Evolutionary conservation across 2,888 invertebrate genomes (phyloP), one percentile per base, ranked within the genome.

Genomic region (Cistogaster globosa): DNA sequence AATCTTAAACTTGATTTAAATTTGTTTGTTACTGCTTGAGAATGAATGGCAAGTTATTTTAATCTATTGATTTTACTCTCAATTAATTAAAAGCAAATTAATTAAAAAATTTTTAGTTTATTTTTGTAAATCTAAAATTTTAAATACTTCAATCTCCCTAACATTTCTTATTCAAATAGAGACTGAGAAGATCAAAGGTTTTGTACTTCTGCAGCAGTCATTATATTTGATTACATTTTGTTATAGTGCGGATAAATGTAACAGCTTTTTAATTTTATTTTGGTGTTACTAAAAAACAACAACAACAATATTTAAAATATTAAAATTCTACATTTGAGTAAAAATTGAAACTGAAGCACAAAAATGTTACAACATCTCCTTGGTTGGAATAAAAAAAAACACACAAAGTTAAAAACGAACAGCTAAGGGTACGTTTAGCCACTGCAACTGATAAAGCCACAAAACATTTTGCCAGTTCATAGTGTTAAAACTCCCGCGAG

Each of bases 401-500:
- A 32, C 8, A 32, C 0, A 16, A 12, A 11, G 53, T 26, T 16
- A 63, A 45, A 32, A 32, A 6, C 2, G 32, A 32, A 26, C 55
- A 68, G 55, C n/a, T 53, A 48, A 32, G 36, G 67, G 18, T n/a
- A 67, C 68, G 67, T 67, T 67, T 32, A 76, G 76, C 63, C 74
- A 63, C 26, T 58, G 76, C 63, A 65, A 67, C 76, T 84, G 84
- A 84, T 84, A 84, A 84, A 84, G 76, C 80, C 80, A 84, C 79
- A 80, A 80, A 80, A 80, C 69, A 80, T 84, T 84, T 76, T 84
- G 69, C 71, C 80, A 75, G 80, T 80, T 84, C 67, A 72, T 80
- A 75, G 84, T 71, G 84, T 80, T 76, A 65, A 84, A 84, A 76
- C 84, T 71, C 84, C 84, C 84, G 84, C 80, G 75, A 76, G 80